These are phyloP conservation scores for Campylomormyrus numenius DNA, from an alignment of 2,113 vertebrate genomes.

Conservation along the genomic window DNA sequence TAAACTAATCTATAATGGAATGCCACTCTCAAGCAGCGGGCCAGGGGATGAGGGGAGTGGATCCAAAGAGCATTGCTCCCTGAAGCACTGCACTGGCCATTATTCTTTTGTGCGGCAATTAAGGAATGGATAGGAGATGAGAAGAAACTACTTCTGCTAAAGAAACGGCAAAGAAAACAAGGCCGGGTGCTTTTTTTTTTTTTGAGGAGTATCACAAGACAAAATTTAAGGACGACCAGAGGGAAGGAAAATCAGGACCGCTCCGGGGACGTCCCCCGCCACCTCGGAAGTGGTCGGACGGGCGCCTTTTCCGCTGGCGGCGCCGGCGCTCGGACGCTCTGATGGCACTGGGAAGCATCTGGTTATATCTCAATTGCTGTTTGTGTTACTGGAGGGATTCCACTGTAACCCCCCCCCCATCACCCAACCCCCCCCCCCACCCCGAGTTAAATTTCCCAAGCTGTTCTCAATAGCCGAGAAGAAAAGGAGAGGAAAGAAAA, in stretches of 20 bases:
- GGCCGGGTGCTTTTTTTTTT: neutral
- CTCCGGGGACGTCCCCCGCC: neutral
- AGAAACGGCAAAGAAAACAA: constrained; percentile 12
- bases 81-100: constrained; percentile 36
- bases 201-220: neutral
- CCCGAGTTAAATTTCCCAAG: too few relatives aligned
- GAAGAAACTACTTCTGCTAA: constrained; percentile 29
- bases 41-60: constrained; percentile 39
- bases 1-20: constrained; percentile 63
- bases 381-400: constrained; percentile 15
- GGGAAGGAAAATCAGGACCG: neutral
- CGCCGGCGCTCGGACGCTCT: neutral
- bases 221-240: neutral
- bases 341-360: constrained; percentile 9
- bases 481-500: neutral
- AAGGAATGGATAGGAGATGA: constrained; percentile 16
- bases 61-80: constrained; percentile 43
- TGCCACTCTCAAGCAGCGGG: constrained; percentile 42
- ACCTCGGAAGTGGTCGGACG: constrained; percentile 6
- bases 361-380: constrained; percentile 18
- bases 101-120: constrained; percentile 45
- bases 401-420: neutral
- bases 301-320: neutral
- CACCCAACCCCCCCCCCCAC: too few relatives aligned
- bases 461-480: neutral